Conservation (phyloP, 2,888 invertebrate species). For the Netelia virgata region DNA sequence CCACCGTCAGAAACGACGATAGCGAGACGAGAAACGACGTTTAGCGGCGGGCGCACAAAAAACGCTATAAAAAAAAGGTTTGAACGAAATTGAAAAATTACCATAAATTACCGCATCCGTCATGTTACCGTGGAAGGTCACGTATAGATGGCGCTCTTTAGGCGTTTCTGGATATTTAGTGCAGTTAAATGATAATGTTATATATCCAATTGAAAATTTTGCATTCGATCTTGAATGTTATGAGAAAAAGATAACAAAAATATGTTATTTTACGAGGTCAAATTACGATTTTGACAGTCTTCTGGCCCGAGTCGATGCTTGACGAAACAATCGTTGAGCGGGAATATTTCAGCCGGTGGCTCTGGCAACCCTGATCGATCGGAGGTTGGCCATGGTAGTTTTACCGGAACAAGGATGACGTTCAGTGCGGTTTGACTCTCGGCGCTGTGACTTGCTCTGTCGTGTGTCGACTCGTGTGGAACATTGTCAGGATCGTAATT, state of each 20-base stretch:
- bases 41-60: conserved; percentile 17
- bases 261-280: no score
- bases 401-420: conserved; percentile 30
- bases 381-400: not conserved
- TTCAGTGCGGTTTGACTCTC: conserved; percentile 48
- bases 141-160: not conserved
- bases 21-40: conserved; percentile 22
- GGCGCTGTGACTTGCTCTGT: conserved; percentile 33
- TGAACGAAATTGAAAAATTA: conserved; percentile 17
- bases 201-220: not conserved
- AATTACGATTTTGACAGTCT: no score
- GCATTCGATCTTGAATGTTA: no score
- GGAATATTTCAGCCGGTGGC: not conserved
- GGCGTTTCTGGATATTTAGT: not conserved
- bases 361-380: not conserved
- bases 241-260: no score
- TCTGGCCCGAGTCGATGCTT: no score
- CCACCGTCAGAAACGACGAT: conserved; percentile 47
- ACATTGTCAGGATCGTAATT: conserved; percentile 57
- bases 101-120: conserved; percentile 4
- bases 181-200: not conserved
- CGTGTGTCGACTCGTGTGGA: conserved; percentile 64
- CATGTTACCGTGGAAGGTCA: conserved; percentile 13
- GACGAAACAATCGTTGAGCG: not conserved
- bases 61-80: conserved; percentile 10